Evolutionary conservation across 2,113 vertebrate species (phyloP).

Genomic region (Reinhardtius hippoglossoides): DNA sequence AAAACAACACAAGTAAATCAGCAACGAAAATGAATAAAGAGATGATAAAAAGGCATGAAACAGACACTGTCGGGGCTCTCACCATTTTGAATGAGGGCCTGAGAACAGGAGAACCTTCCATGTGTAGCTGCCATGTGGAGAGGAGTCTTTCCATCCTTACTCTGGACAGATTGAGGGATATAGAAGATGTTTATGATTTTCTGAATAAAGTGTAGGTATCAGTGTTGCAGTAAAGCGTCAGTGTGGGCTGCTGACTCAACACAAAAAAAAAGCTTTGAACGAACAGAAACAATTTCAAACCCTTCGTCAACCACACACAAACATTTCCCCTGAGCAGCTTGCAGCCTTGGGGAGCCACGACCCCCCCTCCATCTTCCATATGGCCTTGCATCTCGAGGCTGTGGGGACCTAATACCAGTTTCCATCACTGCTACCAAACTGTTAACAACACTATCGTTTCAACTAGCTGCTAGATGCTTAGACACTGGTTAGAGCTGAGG

Average conservation of each 20-base stretch:
- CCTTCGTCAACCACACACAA: constrained; percentile 10
- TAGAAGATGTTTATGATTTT: not conserved
- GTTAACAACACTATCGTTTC: constrained; percentile 40
- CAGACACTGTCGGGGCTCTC: constrained; percentile 52
- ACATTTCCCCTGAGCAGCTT: constrained; percentile 62
- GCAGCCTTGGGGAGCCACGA: constrained; percentile 60
- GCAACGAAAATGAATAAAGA: not conserved
- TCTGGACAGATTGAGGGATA: constrained; percentile 80
- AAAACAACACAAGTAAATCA: not conserved
- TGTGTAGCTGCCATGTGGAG: constrained; percentile 98
- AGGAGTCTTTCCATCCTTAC: constrained; percentile 97
- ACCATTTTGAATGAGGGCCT: constrained; percentile 98
- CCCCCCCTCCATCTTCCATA: constrained; percentile 52
- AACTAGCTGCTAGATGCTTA: not conserved
- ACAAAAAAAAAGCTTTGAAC: constrained; percentile 11
- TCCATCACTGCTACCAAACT: constrained; percentile 54
- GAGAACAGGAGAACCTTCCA: constrained; percentile 97
- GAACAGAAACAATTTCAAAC: constrained; percentile 26
- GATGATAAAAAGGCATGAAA: not conserved
- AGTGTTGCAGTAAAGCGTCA: not conserved
- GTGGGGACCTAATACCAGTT: constrained; percentile 54
- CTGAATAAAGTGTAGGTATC: not conserved
- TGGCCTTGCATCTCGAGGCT: constrained; percentile 64
- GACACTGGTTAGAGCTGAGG: not conserved
- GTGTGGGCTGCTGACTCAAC: not conserved